Percentiles rank a stretch among this genome's conserved stretches.
Evolutionary conservation across 2,113 vertebrate genomes (phyloP).

Genomic region (Steatornis caripensis): DNA sequence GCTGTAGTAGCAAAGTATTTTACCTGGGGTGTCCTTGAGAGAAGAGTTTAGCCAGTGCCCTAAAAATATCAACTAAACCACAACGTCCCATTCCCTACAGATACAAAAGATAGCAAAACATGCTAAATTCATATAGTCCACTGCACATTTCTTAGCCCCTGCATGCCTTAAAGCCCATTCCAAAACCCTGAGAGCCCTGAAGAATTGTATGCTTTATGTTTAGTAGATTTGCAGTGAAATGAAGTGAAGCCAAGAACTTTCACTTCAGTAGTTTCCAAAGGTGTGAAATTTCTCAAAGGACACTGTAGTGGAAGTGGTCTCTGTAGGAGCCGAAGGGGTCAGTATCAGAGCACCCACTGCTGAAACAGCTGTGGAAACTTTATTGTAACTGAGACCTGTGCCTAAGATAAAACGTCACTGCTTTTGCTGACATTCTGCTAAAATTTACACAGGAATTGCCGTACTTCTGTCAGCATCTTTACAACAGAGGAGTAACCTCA

Average conservation of each 20-base stretch:
- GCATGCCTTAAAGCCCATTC: not conserved
- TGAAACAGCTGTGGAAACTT: not conserved
- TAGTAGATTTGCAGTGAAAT: not conserved
- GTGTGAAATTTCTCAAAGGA: conserved; percentile 19
- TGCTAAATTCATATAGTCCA: not conserved
- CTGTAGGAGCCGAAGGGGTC: not conserved
- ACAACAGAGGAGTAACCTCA: not conserved
- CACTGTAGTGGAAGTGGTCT: not conserved
- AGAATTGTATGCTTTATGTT: not conserved
- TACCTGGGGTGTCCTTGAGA: not conserved
- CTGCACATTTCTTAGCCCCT: not conserved
- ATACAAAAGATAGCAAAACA: not conserved
- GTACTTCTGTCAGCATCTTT: not conserved
- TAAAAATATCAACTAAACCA: not conserved
- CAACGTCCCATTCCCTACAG: not conserved
- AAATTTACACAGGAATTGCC: not conserved
- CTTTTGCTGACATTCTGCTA: not conserved
- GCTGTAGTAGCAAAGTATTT: not conserved
- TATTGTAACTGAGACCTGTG: not conserved
- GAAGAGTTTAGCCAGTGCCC: not conserved
- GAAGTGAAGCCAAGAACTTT: not conserved
- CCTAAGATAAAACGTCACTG: not conserved
- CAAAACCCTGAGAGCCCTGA: not conserved
- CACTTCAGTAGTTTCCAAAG: conserved; percentile 14
- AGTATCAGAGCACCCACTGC: not conserved